Evolutionary conservation across 2,797 vertebrate species (phyloP), one percentile per base, ranked within the genome.

Genomic region (Phoxinus dragarum): DNA sequence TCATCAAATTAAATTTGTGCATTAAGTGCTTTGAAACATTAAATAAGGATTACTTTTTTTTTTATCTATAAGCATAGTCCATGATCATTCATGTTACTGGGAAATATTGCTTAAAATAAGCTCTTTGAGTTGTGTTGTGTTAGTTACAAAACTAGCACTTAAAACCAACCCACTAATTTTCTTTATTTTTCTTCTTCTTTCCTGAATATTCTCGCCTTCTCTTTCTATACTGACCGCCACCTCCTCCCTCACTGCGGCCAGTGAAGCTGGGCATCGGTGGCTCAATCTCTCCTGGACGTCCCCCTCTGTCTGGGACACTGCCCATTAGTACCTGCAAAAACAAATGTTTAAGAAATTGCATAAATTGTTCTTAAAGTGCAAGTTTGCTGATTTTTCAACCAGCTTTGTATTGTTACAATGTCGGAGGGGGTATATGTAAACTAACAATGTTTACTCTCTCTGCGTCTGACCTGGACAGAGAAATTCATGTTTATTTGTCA

Each of bases 201-300:
- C 92, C 91, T 87, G 94, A 87, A 81, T 90, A 92, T 10, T 80
- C 86, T 23, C 54, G 90, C 27, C 82, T 91, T 42, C 92, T 93
- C 75, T 86, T 87, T 44, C 92, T 91, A 44, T 85, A 82, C 73
- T 19, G 82, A 10, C 80, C 67, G 47, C 77, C 34, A 0, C 84
- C 87, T 5, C 94, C 94, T 44, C 95, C 94, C 1, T 95, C 90
- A 83, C 93, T 94, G 49, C 95, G 91, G 38, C 89, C 92, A 84
- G 90, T 91, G 95, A 96, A 98, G 0, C 0, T 14, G 10, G 97
- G 97, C 97, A 98, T 97, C 0, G 97, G 97, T 0, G 95, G 91
- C 88, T 98, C 97, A 1, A 98, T 94, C 91, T 98, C 97, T 67
- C 94, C 93, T 0, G 97, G 97, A 6, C 97, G 94, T 4, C 97